Conservation (phyloP, 2,888 invertebrate species). For the Lottia scabra region DNA sequence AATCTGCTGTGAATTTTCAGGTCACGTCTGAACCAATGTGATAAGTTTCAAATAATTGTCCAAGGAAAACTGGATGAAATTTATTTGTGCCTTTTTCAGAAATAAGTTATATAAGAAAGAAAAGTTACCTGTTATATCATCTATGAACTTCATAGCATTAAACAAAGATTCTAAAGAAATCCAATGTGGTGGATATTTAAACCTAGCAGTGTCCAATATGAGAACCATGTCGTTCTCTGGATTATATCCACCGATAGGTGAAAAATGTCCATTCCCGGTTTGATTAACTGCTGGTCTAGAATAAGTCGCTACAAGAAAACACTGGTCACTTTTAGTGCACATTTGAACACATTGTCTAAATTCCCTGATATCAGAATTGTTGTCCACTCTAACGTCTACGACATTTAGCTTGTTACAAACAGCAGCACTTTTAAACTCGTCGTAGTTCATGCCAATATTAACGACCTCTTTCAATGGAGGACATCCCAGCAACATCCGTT, state of each 20-base stretch:
- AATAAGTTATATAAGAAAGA: too few relatives aligned
- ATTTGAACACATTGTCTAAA: neutral
- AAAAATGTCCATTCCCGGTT: slow-evolving; percentile 62
- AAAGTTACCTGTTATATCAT: slow-evolving; percentile 40
- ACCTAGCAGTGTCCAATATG: slow-evolving; percentile 65
- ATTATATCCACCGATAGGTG: slow-evolving; percentile 62
- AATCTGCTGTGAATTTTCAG: too few relatives aligned
- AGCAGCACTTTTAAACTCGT: neutral
- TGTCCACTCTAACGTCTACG: neutral
- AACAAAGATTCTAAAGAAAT: slow-evolving; percentile 50
- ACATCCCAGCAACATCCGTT: neutral
- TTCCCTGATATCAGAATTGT: neutral
- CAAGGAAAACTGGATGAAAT: too few relatives aligned
- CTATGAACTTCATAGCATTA: slow-evolving; percentile 53
- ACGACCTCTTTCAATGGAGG: neutral
- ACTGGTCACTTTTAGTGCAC: neutral
- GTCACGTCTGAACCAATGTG: too few relatives aligned
- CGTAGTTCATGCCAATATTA: neutral
- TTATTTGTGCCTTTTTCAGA: too few relatives aligned
- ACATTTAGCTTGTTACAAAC: neutral
- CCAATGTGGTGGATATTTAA: slow-evolving; percentile 67
- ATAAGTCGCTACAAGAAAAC: neutral
- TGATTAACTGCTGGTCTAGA: slow-evolving; percentile 33
- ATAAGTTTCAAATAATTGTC: neutral
- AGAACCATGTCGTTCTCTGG: slow-evolving; percentile 49